phyloP scores from a whole-genome alignment of 2,888 invertebrate genomes.

The Lithophane leautieri region DNA sequence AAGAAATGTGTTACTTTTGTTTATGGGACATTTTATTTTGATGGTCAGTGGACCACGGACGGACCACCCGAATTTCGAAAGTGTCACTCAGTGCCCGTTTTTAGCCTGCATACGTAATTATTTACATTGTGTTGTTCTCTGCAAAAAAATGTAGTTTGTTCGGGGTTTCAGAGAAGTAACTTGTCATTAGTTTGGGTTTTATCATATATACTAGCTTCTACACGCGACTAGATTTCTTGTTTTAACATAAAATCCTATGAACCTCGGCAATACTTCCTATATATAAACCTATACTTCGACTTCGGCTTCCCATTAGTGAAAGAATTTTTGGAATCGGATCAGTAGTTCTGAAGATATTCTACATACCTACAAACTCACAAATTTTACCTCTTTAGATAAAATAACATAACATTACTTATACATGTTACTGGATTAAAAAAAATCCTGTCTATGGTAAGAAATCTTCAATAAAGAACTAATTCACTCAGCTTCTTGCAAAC shows the following conservation, averaged over 20 bases:
- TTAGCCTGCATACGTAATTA: slow-evolving; percentile 50
- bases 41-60: slow-evolving; percentile 66
- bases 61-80: slow-evolving; percentile 64
- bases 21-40: slow-evolving; percentile 66
- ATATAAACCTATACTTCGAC: no score
- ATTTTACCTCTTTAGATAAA: no score
- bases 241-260: no score
- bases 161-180: slow-evolving; percentile 4
- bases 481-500: slow-evolving; percentile 12
- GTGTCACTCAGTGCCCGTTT: slow-evolving; percentile 23
- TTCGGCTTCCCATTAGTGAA: no score
- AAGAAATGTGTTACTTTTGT: slow-evolving; percentile 70
- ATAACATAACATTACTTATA: no score
- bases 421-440: not conserved
- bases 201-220: not conserved
- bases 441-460: not conserved
- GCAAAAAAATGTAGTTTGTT: not conserved
- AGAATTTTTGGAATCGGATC: no score
- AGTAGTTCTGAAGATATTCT: not conserved
- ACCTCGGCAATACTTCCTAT: no score
- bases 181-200: not conserved
- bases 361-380: no score
- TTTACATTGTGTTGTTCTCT: slow-evolving; percentile 23
- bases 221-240: no score
- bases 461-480: slow-evolving; percentile 15